Evolutionary conservation across 2,888 invertebrate species (phyloP), one percentile per base, ranked within the genome.

Genomic region (Cataglyphis rosenhaueri): DNA sequence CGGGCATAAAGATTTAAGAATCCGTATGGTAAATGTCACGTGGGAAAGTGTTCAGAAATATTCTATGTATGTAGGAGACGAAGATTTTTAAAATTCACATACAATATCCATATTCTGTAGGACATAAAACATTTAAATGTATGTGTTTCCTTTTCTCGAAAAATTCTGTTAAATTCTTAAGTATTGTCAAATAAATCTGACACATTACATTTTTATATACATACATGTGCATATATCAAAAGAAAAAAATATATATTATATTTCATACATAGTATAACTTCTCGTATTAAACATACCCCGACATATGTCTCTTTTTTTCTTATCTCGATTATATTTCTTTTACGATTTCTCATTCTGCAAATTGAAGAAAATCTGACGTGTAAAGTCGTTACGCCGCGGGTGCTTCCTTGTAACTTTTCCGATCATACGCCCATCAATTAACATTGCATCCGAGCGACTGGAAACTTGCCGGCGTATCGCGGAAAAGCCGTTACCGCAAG

Each of bases 401-500:
- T 73, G 44, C 35, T 71, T 71, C n/a, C 35, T 48, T 71, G 78
- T 73, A 79, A 79, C 64, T 81, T 73, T 29, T 29, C 78, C 8
- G 64, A 48, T 78, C 62, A 79, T 73, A 79, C n/a, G 61, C 61
- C 76, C 62, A 81, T 81, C 81, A 81, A 81, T 76, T 76, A 81
- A 76, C 81, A 81, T 81, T 38, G 81, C 38, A 75, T 81, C 21
- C n/a, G 70, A 57, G 55, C 71, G 74, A 86, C 71, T 70, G 81
- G 70, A 84, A 79, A 82, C 64, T 75, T 75, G 59, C 62, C 32
- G 66, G 21, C 55, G 35, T 55, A 41, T 32, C 81, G 82, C 48
- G 62, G 79, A 68, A 59, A 82, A 59, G 82, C 81, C 70, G 74
- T 44, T 32, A 61, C 41, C 41, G 61, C 35, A 52, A 29, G 81